Conservation (phyloP, 1,140 invertebrate species). For the Drosophila auraria region DNA sequence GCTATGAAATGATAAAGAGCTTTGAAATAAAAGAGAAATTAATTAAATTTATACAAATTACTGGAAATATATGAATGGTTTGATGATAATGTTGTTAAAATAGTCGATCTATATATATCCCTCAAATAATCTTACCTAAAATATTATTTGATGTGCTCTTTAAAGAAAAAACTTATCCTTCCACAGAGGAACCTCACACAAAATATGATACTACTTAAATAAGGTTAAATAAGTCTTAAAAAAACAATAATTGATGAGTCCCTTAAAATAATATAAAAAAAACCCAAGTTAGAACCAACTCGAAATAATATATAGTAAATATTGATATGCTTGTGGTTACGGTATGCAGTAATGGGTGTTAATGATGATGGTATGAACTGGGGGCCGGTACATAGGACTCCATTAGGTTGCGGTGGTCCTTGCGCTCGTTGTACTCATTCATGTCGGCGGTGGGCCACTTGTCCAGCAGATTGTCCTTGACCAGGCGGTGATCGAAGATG, state of each 20-base stretch:
- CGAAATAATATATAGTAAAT: background rate
- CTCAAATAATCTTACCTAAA: background rate
- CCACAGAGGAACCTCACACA: too few relatives aligned
- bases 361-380: conserved; percentile 15
- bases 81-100: background rate
- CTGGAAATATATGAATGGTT: background rate
- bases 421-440: conserved; percentile 79
- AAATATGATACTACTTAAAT: background rate
- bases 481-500: conserved; percentile 80
- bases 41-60: background rate
- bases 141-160: background rate
- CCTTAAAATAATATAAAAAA: too few relatives aligned
- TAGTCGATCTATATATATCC: too few relatives aligned
- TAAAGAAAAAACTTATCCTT: background rate
- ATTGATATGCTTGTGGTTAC: conserved; percentile 2
- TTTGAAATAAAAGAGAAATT: background rate
- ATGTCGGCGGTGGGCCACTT: conserved; percentile 76
- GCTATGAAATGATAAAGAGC: background rate
- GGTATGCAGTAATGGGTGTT: conserved; percentile 3
- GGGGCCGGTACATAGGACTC: conserved; percentile 81
- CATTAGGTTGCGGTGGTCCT: conserved; percentile 84
- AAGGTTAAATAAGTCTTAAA: too few relatives aligned
- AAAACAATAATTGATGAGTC: too few relatives aligned
- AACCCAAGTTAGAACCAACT: background rate
- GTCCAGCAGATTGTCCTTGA: conserved; percentile 82